Evolutionary conservation across 2,888 invertebrate species (phyloP).

Genomic region (Calephelis perditalis): DNA sequence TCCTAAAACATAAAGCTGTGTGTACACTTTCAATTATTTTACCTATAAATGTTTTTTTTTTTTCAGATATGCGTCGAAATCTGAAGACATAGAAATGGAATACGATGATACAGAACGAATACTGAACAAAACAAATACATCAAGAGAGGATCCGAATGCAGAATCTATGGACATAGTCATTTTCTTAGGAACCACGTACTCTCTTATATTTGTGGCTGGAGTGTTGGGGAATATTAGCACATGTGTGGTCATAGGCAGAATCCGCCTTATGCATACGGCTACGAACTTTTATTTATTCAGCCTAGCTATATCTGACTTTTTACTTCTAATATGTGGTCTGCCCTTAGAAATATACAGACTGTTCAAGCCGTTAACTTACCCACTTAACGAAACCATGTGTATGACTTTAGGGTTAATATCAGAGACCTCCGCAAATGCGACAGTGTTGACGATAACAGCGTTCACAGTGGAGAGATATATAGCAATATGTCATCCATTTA

Average conservation of each 20-base stretch:
- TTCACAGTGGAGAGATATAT: conserved; percentile 94
- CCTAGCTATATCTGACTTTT: conserved; percentile 86
- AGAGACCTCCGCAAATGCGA: conserved; percentile 91
- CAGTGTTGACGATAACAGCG: conserved; percentile 91
- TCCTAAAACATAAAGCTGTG: background rate
- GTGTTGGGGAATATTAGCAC: conserved; percentile 88
- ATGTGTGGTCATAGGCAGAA: conserved; percentile 86
- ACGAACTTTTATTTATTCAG: conserved; percentile 91
- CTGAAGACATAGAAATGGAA: conserved; percentile 38
- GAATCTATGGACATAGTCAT: conserved; percentile 80
- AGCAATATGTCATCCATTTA: conserved; percentile 91
- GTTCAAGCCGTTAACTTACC: conserved; percentile 85
- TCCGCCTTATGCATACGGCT: conserved; percentile 89
- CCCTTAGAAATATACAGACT: conserved; percentile 88
- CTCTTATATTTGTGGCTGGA: conserved; percentile 84
- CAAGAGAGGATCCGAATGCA: conserved; percentile 43
- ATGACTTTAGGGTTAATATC: conserved; percentile 86
- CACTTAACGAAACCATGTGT: conserved; percentile 88
- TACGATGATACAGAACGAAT: conserved; percentile 40
- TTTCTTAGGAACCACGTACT: conserved; percentile 83
- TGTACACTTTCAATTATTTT: too few species aligned
- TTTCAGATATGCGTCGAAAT: conserved; percentile 21
- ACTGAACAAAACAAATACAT: conserved; percentile 48
- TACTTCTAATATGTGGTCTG: conserved; percentile 85
- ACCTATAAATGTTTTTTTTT: background rate